Conservation (phyloP, 2,113 vertebrate genomes). For the Microcebus ravelobensis region DNA sequence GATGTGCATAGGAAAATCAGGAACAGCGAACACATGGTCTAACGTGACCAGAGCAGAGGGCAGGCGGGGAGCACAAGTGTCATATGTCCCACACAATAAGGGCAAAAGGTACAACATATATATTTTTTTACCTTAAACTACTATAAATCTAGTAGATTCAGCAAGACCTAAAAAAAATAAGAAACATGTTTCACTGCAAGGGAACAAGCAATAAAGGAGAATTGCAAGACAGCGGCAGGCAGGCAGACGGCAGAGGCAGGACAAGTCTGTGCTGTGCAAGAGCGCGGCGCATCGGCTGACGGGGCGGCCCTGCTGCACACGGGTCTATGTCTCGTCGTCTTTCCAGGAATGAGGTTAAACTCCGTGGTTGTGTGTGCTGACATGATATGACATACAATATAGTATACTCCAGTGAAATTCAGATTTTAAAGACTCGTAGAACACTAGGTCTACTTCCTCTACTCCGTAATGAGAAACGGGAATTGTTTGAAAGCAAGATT, state of each 20-base stretch:
- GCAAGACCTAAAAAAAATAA: background rate
- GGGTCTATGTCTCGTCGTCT: background rate
- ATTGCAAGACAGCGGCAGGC: background rate
- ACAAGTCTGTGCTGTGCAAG: too few species aligned
- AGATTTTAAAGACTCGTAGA: background rate
- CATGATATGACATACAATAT: too few species aligned
- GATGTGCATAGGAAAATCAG: rapidly evolving
- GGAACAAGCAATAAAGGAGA: background rate
- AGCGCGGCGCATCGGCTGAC: too few species aligned
- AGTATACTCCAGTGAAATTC: background rate
- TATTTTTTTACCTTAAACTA: background rate
- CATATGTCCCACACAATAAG: background rate
- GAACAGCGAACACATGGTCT: background rate
- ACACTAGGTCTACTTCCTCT: background rate
- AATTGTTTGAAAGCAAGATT: background rate
- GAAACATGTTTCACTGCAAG: background rate
- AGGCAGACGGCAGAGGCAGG: background rate
- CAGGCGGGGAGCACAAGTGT: background rate
- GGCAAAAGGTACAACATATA: background rate
- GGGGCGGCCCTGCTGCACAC: too few species aligned
- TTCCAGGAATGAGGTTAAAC: background rate
- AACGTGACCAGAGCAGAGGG: background rate
- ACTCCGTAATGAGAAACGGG: background rate
- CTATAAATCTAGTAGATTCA: background rate
- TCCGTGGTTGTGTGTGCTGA: background rate